Base-by-base conservation (phyloP, 2,888 invertebrate species). In the Andrena fulva region DNA sequence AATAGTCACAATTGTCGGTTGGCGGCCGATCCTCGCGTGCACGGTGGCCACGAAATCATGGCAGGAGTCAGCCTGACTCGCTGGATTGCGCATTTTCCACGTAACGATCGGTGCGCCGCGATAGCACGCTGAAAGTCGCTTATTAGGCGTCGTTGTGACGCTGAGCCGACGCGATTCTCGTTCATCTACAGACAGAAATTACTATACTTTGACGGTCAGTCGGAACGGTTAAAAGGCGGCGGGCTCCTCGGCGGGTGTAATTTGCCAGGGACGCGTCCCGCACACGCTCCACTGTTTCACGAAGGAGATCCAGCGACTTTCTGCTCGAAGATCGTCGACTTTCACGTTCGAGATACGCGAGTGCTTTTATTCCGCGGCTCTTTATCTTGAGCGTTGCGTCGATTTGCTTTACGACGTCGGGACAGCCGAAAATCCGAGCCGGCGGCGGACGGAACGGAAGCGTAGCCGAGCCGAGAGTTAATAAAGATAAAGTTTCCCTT, bases 61-160 rank as follows among this genome's bases (percentile, higher is more conserved):
- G 56, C 56, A 56, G 20, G 10, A 56, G 56, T 7, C 56, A 12
- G 56, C 24, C 10, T 3, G 59, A 20, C 50, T 68, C 42, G 64
- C 31, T 60, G 42, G 69, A 79, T 83, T 82, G 72, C 69, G 71
- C 75, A 66, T 69, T 84, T 77, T 73, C 74, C 69, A 20, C 42
- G 31, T 69, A 33, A 24, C 81, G 81, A 73, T 81, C 63, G 35
- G 16, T 24, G 2, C 52, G 8, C 31, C 31, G 3, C 74, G 77
- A 77, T 83, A 77, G n/a, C 3, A 31, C 20, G 27, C 27, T 35
- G 68, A 20, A 48, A 48, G 64, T 20, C 56, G 62, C 72, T 67
- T 75, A 84, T 81, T 84, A 78, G 50, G 48, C 50, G 64, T 68
- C 63, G 60, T 71, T 69, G 67, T 5, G 16, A 10, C 60, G 10